Conservation (phyloP, 2,888 invertebrate species). For the Drosophila siamana region DNA sequence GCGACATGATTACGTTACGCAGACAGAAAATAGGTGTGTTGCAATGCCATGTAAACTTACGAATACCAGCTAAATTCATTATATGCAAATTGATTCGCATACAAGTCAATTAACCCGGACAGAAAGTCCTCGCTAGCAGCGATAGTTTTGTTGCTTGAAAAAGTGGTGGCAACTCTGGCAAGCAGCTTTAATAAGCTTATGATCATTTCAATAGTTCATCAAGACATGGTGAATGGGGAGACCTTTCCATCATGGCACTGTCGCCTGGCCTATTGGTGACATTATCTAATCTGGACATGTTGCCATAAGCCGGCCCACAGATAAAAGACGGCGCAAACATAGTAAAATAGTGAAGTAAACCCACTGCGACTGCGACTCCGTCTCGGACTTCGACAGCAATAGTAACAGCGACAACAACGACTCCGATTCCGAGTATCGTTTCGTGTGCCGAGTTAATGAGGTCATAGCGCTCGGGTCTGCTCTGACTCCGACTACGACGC, state of each 20-base stretch:
- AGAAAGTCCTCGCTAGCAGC: constrained; percentile 28
- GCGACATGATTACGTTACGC: constrained; percentile 58
- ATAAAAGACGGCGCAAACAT: constrained; percentile 55
- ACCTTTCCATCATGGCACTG: constrained; percentile 48
- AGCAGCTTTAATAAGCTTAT: constrained; percentile 6
- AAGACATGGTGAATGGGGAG: constrained; percentile 2
- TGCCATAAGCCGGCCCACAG: constrained; percentile 68
- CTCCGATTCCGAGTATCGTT: constrained; percentile 8
- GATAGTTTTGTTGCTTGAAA: background rate
- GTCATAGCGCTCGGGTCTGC: constrained; percentile 38
- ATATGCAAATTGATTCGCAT: constrained; percentile 49
- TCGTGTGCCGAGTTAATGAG: constrained; percentile 60
- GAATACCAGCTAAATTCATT: constrained; percentile 18
- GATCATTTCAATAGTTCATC: constrained; percentile 8
- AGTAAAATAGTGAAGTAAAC: constrained; percentile 8
- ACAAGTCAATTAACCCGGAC: constrained; percentile 25
- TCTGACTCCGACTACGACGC: constrained; percentile 12
- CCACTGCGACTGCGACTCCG: constrained; percentile 6
- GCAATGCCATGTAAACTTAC: constrained; percentile 61
- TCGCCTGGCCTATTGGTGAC: constrained; percentile 42
- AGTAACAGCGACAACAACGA: background rate
- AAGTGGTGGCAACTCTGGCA: background rate
- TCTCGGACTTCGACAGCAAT: constrained; percentile 8
- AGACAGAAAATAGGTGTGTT: constrained; percentile 59
- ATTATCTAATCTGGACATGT: constrained; percentile 68